phyloP scores from a whole-genome alignment of 2,888 invertebrate genomes.

The Lucinisca nassula region DNA sequence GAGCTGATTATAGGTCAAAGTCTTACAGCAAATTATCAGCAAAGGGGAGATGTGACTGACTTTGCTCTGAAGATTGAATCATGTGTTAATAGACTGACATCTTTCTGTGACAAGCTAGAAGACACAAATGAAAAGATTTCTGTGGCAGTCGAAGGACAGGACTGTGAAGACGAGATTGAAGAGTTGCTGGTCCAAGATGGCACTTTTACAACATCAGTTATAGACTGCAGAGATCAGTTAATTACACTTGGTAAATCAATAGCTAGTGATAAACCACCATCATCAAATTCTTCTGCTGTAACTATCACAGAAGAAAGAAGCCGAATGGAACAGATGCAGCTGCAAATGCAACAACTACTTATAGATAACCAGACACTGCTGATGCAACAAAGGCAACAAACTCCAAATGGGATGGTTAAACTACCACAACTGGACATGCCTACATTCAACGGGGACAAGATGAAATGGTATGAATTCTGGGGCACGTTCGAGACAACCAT shows the following conservation, averaged over 20 bases:
- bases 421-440: slow-evolving; percentile 4
- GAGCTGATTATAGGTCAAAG: neutral
- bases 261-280: neutral
- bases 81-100: neutral
- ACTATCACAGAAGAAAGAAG: neutral
- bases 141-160: neutral
- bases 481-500: slow-evolving; percentile 3
- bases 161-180: neutral
- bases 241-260: neutral
- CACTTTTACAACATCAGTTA: neutral
- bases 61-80: neutral
- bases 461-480: slow-evolving; percentile 20
- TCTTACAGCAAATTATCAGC: neutral
- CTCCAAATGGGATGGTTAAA: neutral
- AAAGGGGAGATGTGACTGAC: neutral
- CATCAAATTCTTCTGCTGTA: neutral
- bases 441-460: neutral
- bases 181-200: neutral
- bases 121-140: neutral
- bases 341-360: slow-evolving; percentile 1
- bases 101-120: neutral
- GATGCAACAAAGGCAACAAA: neutral
- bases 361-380: neutral
- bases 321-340: neutral
- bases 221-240: neutral